phyloP scores from a whole-genome alignment of 2,113 vertebrate species.

The Strix aluco region DNA sequence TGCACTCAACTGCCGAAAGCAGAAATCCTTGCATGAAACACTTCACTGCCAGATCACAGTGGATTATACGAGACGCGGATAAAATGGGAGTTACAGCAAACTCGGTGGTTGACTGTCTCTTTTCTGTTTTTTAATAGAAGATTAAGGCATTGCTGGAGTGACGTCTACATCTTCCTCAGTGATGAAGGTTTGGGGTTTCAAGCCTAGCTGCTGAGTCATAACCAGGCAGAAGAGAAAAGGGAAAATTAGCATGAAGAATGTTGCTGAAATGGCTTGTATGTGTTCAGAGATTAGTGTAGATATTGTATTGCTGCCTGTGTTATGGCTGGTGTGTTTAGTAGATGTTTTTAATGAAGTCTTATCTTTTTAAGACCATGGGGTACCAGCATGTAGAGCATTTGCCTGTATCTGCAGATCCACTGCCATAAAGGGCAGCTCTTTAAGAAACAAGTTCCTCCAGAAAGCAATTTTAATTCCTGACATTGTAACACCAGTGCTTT shows the following conservation, averaged over 20 bases:
- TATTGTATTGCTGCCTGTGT: neutral
- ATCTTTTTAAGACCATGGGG: neutral
- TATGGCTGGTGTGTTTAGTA: neutral
- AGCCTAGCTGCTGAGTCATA: constrained; percentile 42
- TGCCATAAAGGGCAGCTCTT: neutral
- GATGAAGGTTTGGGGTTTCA: constrained; percentile 34
- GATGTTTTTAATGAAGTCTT: neutral
- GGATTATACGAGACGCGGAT: accelerated
- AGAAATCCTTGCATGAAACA: neutral
- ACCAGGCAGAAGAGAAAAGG: constrained; percentile 18
- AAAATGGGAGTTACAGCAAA: neutral
- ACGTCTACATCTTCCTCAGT: neutral
- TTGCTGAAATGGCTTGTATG: constrained; percentile 2
- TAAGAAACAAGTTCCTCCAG: neutral
- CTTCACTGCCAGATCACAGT: neutral
- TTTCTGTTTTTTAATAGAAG: neutral
- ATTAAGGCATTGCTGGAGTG: neutral
- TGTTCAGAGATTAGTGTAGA: neutral
- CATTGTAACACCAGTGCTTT: neutral
- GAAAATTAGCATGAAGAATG: constrained; percentile 21
- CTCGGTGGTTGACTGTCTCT: neutral
- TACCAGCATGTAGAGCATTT: neutral
- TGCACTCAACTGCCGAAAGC: neutral
- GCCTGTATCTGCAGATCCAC: neutral
- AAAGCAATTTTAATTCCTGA: neutral